A percentile compares a stretch with the other conserved stretches of the same genome.
These are phyloP conservation scores for Anthonomus grandis DNA, from an alignment of 1,140 invertebrate species.

Conservation along the genomic window DNA sequence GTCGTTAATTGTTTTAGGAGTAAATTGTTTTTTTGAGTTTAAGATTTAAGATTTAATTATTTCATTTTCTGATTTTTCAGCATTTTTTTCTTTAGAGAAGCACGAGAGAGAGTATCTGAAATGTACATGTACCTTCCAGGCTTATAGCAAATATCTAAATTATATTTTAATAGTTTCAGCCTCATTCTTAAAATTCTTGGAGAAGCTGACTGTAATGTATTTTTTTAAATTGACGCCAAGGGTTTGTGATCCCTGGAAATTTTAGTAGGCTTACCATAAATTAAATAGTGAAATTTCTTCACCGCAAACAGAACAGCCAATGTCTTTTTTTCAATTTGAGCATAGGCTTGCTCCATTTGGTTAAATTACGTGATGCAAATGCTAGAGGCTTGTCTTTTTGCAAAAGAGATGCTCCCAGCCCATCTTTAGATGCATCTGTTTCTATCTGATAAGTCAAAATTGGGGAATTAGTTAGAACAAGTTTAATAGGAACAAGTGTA, in stretches of 20 bases:
- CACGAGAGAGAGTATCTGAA: background rate
- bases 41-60: no score
- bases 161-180: constrained; percentile 1
- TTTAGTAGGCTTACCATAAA: no score
- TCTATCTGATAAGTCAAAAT: constrained; percentile 2
- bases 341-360: constrained; percentile 11
- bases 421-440: constrained; percentile 10
- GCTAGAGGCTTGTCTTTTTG: constrained; percentile 12
- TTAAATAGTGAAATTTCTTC: no score
- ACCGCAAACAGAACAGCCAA: background rate
- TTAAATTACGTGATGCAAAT: constrained; percentile 3
- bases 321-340: background rate
- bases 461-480: background rate
- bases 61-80: no score
- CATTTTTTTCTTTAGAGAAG: background rate
- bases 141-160: background rate
- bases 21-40: no score
- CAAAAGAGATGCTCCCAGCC: constrained; percentile 15
- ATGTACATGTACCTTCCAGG: constrained; percentile 8
- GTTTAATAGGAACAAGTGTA: background rate
- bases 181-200: constrained; percentile 12
- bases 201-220: background rate
- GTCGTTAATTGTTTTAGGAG: no score
- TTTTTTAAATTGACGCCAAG: background rate
- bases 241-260: no score